Percentiles rank a stretch among this genome's conserved stretches.
Evolutionary conservation across 2,797 vertebrate genomes (phyloP).

Genomic region (Muscicapa striata): DNA sequence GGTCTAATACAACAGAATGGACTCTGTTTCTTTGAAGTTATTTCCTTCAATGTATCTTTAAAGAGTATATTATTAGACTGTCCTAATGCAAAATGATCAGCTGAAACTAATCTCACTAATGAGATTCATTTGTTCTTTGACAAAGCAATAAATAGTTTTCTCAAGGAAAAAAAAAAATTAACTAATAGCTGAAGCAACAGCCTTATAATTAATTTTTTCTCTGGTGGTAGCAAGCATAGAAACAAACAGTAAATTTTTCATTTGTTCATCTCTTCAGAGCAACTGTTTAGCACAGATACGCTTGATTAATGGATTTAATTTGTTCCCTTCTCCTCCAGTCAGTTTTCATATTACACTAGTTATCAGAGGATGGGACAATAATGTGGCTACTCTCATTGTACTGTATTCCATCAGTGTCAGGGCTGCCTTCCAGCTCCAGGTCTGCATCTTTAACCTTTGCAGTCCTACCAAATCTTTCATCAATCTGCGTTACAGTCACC

Average conservation of each 20-base stretch:
- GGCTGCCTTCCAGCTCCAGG: constrained; percentile 69
- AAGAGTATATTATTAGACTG: constrained; percentile 66
- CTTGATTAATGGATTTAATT: constrained; percentile 89
- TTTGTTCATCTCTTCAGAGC: constrained; percentile 77
- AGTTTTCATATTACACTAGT: constrained; percentile 82
- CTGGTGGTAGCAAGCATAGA: constrained; percentile 64
- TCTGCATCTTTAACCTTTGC: constrained; percentile 84
- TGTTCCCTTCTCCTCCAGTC: constrained; percentile 80
- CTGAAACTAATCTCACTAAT: constrained; percentile 81
- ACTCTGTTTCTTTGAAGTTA: constrained; percentile 43
- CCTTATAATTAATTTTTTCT: constrained; percentile 79
- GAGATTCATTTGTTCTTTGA: constrained; percentile 80
- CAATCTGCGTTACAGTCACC: constrained; percentile 83
- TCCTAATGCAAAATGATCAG: constrained; percentile 72
- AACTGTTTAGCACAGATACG: constrained; percentile 83
- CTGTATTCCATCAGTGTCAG: constrained; percentile 81
- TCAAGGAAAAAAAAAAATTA: constrained; percentile 77
- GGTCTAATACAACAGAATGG: constrained; percentile 40
- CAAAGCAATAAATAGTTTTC: constrained; percentile 78
- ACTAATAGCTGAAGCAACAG: constrained; percentile 71
- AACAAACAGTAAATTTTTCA: constrained; percentile 82
- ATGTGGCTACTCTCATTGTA: constrained; percentile 66
- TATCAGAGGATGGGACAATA: constrained; percentile 78
- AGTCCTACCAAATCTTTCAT: constrained; percentile 77
- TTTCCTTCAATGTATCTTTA: constrained; percentile 61